phyloP scores from a whole-genome alignment of 2,113 vertebrate genomes.

The Catharus bicknelli region DNA sequence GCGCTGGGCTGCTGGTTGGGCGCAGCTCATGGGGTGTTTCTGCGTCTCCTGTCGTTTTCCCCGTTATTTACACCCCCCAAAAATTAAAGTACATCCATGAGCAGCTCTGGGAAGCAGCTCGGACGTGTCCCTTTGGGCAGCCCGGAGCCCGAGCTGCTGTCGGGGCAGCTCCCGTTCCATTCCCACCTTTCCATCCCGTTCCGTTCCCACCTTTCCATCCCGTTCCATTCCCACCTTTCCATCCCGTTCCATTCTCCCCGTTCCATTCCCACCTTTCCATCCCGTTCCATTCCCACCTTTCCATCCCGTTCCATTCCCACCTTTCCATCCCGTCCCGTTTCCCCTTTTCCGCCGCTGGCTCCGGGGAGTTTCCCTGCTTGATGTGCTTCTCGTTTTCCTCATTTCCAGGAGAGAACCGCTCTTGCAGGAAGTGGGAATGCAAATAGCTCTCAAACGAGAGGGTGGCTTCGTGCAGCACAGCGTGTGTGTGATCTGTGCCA shows the following conservation, averaged over 20 bases:
- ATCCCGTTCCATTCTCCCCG: too few relatives aligned
- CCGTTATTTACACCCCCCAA: accelerated
- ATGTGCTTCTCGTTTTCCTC: accelerated
- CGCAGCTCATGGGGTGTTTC: accelerated
- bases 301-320: too few relatives aligned
- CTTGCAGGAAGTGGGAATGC: background rate
- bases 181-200: too few relatives aligned
- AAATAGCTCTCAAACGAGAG: background rate
- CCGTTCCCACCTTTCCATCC: too few relatives aligned
- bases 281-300: too few relatives aligned
- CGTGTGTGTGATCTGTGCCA: accelerated
- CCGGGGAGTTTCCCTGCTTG: accelerated
- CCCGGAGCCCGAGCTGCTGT: background rate
- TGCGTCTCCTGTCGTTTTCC: too few relatives aligned
- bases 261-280: too few relatives aligned
- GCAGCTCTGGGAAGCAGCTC: accelerated
- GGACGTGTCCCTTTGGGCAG: background rate
- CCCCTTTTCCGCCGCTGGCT: accelerated
- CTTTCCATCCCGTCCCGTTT: too few relatives aligned
- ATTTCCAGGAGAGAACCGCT: background rate
- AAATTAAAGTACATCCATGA: accelerated
- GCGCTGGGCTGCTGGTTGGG: accelerated
- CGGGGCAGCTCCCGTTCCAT: accelerated
- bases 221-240: too few relatives aligned
- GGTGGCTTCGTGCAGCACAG: accelerated